Conservation (phyloP, 1,140 invertebrate genomes). For the Pogonognathellus flavescens region DNA sequence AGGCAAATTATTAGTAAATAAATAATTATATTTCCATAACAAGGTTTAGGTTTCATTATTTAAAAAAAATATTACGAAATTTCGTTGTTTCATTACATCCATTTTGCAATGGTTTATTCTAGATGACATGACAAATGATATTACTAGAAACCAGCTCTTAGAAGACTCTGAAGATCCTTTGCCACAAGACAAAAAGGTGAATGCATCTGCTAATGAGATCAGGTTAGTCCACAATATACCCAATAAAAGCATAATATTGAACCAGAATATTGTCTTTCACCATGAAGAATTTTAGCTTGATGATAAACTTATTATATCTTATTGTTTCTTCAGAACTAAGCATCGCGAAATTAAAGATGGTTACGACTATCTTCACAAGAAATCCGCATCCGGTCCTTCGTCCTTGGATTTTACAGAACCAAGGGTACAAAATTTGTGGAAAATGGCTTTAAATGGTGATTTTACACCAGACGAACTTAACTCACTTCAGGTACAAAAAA, state of each 20-base stretch:
- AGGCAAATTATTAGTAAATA: too few relatives aligned
- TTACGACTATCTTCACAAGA: slow-evolving; percentile 82
- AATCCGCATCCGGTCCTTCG: slow-evolving; percentile 80
- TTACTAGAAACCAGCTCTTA: slow-evolving; percentile 44
- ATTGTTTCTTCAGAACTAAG: slow-evolving; percentile 74
- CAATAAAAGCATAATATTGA: too few relatives aligned
- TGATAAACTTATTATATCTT: neutral
- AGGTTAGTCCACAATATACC: slow-evolving; percentile 22
- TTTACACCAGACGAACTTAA: slow-evolving; percentile 85
- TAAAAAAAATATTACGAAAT: too few relatives aligned
- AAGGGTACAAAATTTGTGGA: slow-evolving; percentile 90
- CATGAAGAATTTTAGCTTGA: neutral
- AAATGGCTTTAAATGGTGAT: slow-evolving; percentile 81
- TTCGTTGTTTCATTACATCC: too few relatives aligned
- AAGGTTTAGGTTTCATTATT: too few relatives aligned
- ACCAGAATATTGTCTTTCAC: too few relatives aligned
- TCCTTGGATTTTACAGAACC: slow-evolving; percentile 90
- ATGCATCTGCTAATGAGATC: slow-evolving; percentile 32
- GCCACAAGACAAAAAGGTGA: slow-evolving; percentile 28
- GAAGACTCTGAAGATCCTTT: slow-evolving; percentile 53
- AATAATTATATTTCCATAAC: neutral
- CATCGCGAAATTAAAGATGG: slow-evolving; percentile 84
- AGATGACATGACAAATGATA: slow-evolving; percentile 62
- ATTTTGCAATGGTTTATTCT: too few relatives aligned
- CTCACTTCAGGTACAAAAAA: slow-evolving; percentile 88